Evolutionary conservation across 2,113 vertebrate genomes (phyloP), one percentile per base, ranked within the genome.

Genomic region (Dipodomys ordii): DNA sequence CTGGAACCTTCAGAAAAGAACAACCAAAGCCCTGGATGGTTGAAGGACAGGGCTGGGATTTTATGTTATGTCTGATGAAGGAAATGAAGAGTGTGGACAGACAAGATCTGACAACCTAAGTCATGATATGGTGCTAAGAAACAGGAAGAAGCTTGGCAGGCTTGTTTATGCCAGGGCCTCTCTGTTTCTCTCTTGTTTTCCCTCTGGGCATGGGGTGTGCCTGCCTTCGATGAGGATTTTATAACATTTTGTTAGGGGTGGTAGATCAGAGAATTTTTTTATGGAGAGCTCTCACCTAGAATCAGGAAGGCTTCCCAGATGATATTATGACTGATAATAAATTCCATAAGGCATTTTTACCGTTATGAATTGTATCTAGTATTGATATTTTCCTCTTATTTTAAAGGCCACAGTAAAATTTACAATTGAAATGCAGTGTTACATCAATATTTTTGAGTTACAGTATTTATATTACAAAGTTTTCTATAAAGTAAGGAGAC

Each of bases 341-440:
- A 84, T 88, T 87, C 35, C 23, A 35, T 19, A 88, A 81, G 62
- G 44, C 0, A 84, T 30, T 65, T 94, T 90, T 72, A 65, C 2
- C 62, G 80, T 87, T 77, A 86, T 27, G 35, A 92, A 90, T 39
- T 20, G 2, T 7, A 9, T 71, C 35, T 89, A 57, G 1, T 25
- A 60, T 30, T 57, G 6, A 22, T 60, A 19, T 53, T 92, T 83
- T 93, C 67, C 19, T 32, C 16, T 30, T 79, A 12, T 23, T 60
- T 30, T 23, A 73, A 49, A 62, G 1, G 15, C 32, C 27, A 83
- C 9, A 22, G 2, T 49, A 89, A 94, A 82, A 76, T 79, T 68
- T 87, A 80, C 85, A 79, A 94, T 76, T 94, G 77, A 83, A 87
- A 84, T 62, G 74, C 69, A 89, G 46, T 92, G 30, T 73, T 88